These are phyloP conservation scores for Aricia agestis DNA, from an alignment of 1,140 invertebrate species.

Conservation along the genomic window DNA sequence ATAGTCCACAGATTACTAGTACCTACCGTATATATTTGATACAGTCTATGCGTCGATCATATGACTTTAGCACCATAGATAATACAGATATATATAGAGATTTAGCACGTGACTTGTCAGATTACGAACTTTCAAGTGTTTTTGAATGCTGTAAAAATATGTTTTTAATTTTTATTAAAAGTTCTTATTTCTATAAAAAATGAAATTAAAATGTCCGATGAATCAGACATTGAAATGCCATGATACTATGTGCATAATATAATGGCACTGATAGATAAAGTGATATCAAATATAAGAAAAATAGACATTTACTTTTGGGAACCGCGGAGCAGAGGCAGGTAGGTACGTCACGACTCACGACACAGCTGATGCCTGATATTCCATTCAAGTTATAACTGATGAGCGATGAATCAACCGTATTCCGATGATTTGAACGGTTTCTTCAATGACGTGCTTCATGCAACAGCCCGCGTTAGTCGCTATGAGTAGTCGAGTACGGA, in stretches of 20 bases:
- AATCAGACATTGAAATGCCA: conserved; percentile 36
- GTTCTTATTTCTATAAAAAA: no score
- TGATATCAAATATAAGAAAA: conserved; percentile 68
- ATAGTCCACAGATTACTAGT: no score
- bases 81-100: no score
- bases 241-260: conserved; percentile 51
- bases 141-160: conserved; percentile 34
- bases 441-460: background rate
- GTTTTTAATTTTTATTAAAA: no score
- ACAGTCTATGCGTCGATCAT: no score
- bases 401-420: background rate
- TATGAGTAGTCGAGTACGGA: background rate
- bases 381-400: background rate
- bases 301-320: conserved; percentile 56
- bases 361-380: background rate
- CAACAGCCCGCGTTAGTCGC: background rate
- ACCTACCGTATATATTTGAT: no score
- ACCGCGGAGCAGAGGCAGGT: conserved; percentile 62
- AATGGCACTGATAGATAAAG: conserved; percentile 70
- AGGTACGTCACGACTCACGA: conserved; percentile 59
- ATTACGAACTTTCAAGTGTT: conserved; percentile 51
- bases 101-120: conserved; percentile 63
- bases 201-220: conserved; percentile 40
- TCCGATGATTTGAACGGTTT: background rate
- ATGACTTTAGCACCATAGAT: conserved; percentile 69